Conservation (phyloP, 2,797 vertebrate genomes). For the Pygocentrus nattereri region DNA sequence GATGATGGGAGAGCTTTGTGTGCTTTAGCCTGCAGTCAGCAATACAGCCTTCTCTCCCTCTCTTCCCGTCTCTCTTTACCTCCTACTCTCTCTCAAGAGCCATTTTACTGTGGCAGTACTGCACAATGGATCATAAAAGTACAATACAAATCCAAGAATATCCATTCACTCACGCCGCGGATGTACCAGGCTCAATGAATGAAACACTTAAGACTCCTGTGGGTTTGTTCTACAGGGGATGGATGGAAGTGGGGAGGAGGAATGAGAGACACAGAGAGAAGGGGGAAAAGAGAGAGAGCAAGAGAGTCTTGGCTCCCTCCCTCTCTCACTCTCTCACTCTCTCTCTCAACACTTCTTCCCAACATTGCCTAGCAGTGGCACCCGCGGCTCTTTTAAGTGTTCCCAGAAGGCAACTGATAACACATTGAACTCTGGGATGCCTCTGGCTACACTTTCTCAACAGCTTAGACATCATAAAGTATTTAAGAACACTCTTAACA, state of each 20-base stretch:
- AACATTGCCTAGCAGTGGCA: conserved; percentile 68
- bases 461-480: conserved; percentile 83
- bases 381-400: conserved; percentile 75
- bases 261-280: neutral
- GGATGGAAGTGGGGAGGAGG: conserved; percentile 2
- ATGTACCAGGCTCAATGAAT: conserved; percentile 12
- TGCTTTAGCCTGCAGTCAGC: conserved; percentile 50
- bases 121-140: conserved; percentile 33
- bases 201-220: conserved; percentile 78
- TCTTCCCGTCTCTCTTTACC: conserved; percentile 20
- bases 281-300: neutral
- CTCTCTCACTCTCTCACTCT: conserved; percentile 67
- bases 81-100: conserved; percentile 49
- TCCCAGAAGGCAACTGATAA: conserved; percentile 77
- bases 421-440: conserved; percentile 74
- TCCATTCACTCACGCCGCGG: conserved; percentile 78
- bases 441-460: conserved; percentile 76
- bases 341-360: conserved; percentile 52
- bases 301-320: neutral
- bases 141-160: conserved; percentile 40
- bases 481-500: conserved; percentile 82
- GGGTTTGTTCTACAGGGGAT: conserved; percentile 20
- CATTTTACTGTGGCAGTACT: conserved; percentile 38
- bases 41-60: conserved; percentile 26
- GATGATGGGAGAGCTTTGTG: conserved; percentile 49